A percentile compares a stretch with the other conserved stretches of the same genome.
phyloP scores from a whole-genome alignment of 2,113 vertebrate genomes.

The Sapayoa aenigma region DNA sequence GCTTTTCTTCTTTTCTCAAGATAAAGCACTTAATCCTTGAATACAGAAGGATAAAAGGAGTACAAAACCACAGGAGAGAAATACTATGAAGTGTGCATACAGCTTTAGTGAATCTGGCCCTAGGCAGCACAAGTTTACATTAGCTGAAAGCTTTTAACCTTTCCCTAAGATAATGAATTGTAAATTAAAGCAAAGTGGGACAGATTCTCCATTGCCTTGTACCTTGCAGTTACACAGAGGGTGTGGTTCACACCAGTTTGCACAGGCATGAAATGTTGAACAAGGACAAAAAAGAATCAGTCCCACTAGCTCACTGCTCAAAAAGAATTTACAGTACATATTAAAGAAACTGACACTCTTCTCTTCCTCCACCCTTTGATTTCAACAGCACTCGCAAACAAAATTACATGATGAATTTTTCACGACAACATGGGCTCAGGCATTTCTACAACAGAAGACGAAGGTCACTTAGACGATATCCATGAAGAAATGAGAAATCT shows the following conservation, averaged over 20 bases:
- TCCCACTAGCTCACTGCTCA: background rate
- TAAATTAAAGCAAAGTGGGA: conserved; percentile 7
- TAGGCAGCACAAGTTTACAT: background rate
- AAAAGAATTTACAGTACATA: background rate
- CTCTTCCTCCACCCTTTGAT: conserved; percentile 55
- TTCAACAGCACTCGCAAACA: conserved; percentile 95
- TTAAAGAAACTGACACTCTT: conserved; percentile 59
- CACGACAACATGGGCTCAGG: conserved; percentile 93
- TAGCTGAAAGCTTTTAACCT: background rate
- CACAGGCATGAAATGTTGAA: background rate
- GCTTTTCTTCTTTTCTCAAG: background rate
- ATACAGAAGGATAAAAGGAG: background rate
- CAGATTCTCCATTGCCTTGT: conserved; percentile 1
- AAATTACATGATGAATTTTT: conserved; percentile 99
- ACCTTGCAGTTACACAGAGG: background rate
- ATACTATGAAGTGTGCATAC: background rate
- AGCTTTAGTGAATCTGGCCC: conserved; percentile 55
- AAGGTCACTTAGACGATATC: conserved; percentile 89
- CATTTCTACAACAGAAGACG: conserved; percentile 98
- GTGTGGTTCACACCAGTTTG: background rate
- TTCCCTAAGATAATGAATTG: background rate
- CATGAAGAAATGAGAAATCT: conserved; percentile 80
- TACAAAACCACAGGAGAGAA: background rate
- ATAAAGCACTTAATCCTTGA: background rate
- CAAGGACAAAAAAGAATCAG: conserved; percentile 3